Conservation (phyloP, 2,888 invertebrate genomes). For the Linnaemya vulpina region DNA sequence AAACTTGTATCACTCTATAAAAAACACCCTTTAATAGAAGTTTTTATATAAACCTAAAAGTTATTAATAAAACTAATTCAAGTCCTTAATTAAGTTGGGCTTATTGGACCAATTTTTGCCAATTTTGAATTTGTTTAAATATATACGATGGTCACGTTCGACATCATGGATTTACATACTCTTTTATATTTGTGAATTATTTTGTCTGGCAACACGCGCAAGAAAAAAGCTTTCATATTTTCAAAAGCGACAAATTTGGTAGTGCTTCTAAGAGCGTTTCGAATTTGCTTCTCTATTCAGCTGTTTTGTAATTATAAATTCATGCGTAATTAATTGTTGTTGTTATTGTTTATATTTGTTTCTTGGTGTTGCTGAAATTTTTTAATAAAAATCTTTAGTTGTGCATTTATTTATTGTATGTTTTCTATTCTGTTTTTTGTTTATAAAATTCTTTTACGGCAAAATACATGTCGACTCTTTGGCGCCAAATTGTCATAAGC, state of each 20-base stretch:
- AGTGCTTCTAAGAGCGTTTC: background rate
- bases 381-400: background rate
- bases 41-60: no score
- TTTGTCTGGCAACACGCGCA: background rate
- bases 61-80: no score
- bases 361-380: background rate
- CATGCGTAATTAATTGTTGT: background rate
- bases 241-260: background rate
- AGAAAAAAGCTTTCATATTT: background rate
- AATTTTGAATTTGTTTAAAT: no score
- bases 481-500: no score
- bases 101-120: no score
- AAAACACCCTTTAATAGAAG: no score
- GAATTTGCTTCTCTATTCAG: background rate
- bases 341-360: background rate
- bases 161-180: no score
- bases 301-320: conserved; percentile 1
- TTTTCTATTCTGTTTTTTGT: background rate
- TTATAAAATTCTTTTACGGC: background rate
- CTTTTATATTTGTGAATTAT: background rate
- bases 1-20: no score
- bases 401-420: background rate
- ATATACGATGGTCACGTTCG: no score
- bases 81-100: no score
- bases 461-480: no score